These are phyloP conservation scores for Schizothorax lantsangensis DNA, from an alignment of 2,797 vertebrate genomes.

Conservation along the genomic window DNA sequence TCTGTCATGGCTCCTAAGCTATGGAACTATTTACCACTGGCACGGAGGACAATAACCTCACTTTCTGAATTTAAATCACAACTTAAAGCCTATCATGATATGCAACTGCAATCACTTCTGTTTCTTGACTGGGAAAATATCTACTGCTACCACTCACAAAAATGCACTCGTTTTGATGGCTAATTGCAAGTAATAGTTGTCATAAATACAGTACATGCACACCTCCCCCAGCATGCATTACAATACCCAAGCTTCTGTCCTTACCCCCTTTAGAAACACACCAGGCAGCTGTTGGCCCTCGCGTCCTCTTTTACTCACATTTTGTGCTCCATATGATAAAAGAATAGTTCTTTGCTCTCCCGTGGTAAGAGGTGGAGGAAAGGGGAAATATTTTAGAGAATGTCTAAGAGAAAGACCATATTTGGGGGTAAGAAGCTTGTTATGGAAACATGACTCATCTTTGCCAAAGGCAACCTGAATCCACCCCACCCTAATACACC, in stretches of 20 bases:
- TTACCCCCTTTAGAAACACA: slow-evolving; percentile 57
- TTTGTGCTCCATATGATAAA: neutral
- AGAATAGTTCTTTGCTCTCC: neutral
- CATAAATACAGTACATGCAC: slow-evolving; percentile 37
- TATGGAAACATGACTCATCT: slow-evolving; percentile 38
- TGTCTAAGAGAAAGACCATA: neutral
- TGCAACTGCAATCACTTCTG: neutral
- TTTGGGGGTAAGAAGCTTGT: slow-evolving; percentile 9
- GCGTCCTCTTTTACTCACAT: neutral
- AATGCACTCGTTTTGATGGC: neutral
- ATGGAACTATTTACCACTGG: neutral
- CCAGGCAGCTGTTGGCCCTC: slow-evolving; percentile 38
- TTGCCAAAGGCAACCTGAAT: slow-evolving; percentile 57
- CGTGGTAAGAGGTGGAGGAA: neutral
- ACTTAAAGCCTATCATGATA: neutral
- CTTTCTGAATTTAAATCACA: neutral
- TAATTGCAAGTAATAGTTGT: neutral
- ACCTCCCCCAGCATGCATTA: slow-evolving; percentile 49
- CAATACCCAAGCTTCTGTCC: slow-evolving; percentile 69
- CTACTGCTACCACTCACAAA: neutral
- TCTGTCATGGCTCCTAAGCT: neutral
- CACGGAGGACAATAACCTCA: neutral
- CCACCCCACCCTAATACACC: slow-evolving; percentile 54
- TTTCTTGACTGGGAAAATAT: neutral
- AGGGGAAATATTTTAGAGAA: neutral